A percentile compares a stretch with the other conserved stretches of the same genome.
Evolutionary conservation across 2,888 invertebrate genomes (phyloP).

Genomic region (Brachyopa scutellaris): DNA sequence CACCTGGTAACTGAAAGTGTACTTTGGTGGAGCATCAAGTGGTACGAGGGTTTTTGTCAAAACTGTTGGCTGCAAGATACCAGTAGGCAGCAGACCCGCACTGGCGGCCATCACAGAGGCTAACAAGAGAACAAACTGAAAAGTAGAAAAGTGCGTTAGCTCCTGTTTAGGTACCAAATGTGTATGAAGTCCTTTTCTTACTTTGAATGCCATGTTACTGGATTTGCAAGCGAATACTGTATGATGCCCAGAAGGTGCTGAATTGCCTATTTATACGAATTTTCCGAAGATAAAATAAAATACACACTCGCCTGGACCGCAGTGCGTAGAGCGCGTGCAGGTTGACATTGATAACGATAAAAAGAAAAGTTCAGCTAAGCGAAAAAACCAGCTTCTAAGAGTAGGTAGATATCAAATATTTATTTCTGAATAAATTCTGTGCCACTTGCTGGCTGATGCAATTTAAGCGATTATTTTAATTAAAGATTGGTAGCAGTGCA

Average conservation of each 20-base stretch:
- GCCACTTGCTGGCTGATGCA: constrained; percentile 39
- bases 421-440: constrained; percentile 13
- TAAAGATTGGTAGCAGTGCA: not conserved
- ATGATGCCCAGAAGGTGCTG: constrained; percentile 40
- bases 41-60: constrained; percentile 41
- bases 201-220: constrained; percentile 63
- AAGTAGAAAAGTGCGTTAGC: not conserved
- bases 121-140: constrained; percentile 44
- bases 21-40: constrained; percentile 57
- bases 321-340: constrained; percentile 53
- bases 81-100: not conserved
- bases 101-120: constrained; percentile 44
- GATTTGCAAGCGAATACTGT: constrained; percentile 41
- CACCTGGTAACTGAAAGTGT: constrained; percentile 74
- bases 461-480: constrained; percentile 33
- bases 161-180: too few relatives aligned
- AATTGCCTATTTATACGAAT: constrained; percentile 56
- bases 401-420: constrained; percentile 40
- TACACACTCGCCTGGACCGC: not conserved
- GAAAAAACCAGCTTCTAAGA: constrained; percentile 30
- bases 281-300: too few relatives aligned
- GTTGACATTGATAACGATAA: constrained; percentile 43
- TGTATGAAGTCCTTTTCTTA: constrained; percentile 26
- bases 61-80: constrained; percentile 44
- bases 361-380: constrained; percentile 31